Base-by-base conservation (phyloP, 2,113 vertebrate genomes). In the Crotophaga sulcirostris region DNA sequence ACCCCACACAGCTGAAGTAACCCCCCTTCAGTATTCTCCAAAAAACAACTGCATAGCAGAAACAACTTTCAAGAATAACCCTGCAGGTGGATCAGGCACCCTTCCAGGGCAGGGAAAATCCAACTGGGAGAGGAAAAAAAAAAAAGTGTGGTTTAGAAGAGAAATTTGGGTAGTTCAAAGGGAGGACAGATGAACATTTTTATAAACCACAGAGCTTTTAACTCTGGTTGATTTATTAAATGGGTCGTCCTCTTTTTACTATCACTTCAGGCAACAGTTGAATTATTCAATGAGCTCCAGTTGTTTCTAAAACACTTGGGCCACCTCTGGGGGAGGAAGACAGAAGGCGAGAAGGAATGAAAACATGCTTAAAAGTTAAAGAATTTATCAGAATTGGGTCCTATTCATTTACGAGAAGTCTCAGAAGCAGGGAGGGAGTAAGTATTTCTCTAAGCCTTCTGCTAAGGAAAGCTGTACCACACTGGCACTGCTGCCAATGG, bases 191-290 rank as follows among this genome's bases (percentile, higher is more conserved):
- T 38, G 89, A 95, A 93, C 87, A 59, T 76, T 96, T 96, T 96
- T 33, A 95, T 69, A 96, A 97, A 92, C 80, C 85, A 92, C 82
- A 93, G 62, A 97, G 94, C 93, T 97, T 97, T 96, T 94, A 96
- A 89, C 92, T 94, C 67, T 95, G 94, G 74, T 91, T 97, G 95
- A 96, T 96, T 97, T 96, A 96, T 93, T 95, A 96, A 95, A 96
- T 90, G 87, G 94, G 91, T 96, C 78, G 45, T 94, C 88, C 77
- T 96, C 91, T 75, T 94, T 94, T 94, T 83, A 84, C 84, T 80
- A 91, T 95, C 78, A 95, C 97, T 96, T 77, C 91, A 94, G 96
- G 96, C 95, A 96, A 94, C 63, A 92, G 68, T 0, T 96, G 77
- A 96, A 97, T 97, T 96, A 97, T 97, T 97, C 93, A 94, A 78